These are phyloP conservation scores for Acrobeloides nanus DNA, from an alignment of 2,888 invertebrate genomes.

Conservation along the genomic window DNA sequence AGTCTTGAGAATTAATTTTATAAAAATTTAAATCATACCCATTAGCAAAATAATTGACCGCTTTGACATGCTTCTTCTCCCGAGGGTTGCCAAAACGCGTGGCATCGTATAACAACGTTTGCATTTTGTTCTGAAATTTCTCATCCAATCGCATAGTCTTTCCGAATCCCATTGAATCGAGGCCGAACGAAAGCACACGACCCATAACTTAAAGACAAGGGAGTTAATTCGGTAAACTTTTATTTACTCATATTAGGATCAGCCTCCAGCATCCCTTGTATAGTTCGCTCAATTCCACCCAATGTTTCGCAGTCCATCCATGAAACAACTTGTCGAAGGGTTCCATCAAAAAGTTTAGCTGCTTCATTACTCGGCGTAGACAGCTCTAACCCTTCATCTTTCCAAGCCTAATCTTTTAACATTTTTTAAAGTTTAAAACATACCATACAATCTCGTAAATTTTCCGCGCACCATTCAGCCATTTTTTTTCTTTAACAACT, in stretches of 20 bases:
- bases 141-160: too few species aligned
- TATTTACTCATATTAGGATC: slow-evolving; percentile 57
- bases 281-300: slow-evolving; percentile 56
- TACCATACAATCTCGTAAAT: slow-evolving; percentile 38
- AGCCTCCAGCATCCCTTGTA: slow-evolving; percentile 54
- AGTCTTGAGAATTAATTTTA: too few species aligned
- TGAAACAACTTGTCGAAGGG: slow-evolving; percentile 57
- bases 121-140: slow-evolving; percentile 52
- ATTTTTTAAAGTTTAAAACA: too few species aligned
- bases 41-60: slow-evolving; percentile 54
- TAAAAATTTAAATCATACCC: too few species aligned
- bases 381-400: slow-evolving; percentile 31
- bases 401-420: slow-evolving; percentile 34
- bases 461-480: slow-evolving; percentile 50
- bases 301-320: slow-evolving; percentile 55
- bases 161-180: too few species aligned
- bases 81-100: slow-evolving; percentile 39
- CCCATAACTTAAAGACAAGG: too few species aligned
- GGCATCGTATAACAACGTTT: slow-evolving; percentile 48
- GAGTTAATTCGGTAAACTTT: too few species aligned
- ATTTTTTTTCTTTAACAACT: too few species aligned
- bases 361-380: slow-evolving; percentile 37
- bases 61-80: slow-evolving; percentile 56
- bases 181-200: slow-evolving; percentile 55
- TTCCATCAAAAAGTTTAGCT: slow-evolving; percentile 55